These are phyloP conservation scores for Drosophila pullipes DNA, from an alignment of 2,888 invertebrate genomes.

Conservation along the genomic window DNA sequence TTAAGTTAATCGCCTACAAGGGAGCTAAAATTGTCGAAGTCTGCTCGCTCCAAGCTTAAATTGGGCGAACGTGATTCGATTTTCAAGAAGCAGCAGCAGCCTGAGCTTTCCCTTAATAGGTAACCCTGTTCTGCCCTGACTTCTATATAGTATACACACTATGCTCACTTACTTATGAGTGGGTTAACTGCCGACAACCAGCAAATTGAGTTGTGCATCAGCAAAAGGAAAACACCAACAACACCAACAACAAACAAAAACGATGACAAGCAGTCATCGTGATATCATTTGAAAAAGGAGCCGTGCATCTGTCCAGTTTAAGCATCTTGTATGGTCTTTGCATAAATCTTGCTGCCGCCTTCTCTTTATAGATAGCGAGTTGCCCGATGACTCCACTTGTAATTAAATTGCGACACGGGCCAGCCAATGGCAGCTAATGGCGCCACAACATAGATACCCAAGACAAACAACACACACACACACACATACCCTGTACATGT, in stretches of 20 bases:
- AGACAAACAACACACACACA: constrained; percentile 45
- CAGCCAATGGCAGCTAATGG: constrained; percentile 71
- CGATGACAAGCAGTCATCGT: constrained; percentile 52
- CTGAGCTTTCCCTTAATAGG: constrained; percentile 52
- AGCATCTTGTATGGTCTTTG: constrained; percentile 62
- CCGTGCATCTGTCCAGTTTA: constrained; percentile 33
- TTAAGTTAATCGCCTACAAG: constrained; percentile 82
- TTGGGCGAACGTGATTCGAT: constrained; percentile 83
- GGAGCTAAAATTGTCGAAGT: constrained; percentile 75
- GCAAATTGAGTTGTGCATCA: constrained; percentile 80
- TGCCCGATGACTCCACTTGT: constrained; percentile 49
- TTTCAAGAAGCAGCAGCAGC: constrained; percentile 71
- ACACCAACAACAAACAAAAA: constrained; percentile 16
- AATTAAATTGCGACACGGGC: constrained; percentile 79
- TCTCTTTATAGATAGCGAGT: constrained; percentile 45
- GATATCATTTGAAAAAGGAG: constrained; percentile 59
- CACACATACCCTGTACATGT: constrained; percentile 26
- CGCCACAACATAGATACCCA: constrained; percentile 77
- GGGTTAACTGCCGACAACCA: constrained; percentile 39
- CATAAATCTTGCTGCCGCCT: constrained; percentile 72
- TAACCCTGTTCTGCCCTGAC: constrained; percentile 27
- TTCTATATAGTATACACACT: constrained; percentile 11
- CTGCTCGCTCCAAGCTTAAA: constrained; percentile 53
- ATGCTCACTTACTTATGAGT: constrained; percentile 32
- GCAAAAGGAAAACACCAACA: constrained; percentile 17